Evolutionary conservation across 2,888 invertebrate genomes (phyloP).

Genomic region (Scaeva pyrastri): DNA sequence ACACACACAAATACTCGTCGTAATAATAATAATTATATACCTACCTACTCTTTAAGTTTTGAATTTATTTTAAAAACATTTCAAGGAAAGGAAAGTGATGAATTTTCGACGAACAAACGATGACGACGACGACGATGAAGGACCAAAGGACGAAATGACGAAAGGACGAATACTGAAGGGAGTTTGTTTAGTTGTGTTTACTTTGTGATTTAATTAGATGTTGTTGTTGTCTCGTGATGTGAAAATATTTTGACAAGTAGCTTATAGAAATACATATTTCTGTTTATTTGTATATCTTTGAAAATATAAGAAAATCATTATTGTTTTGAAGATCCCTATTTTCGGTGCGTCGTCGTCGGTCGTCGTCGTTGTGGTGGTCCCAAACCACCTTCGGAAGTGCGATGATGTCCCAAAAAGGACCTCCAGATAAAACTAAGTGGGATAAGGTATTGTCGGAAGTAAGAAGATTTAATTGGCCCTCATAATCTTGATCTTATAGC

Average conservation of each 20-base stretch:
- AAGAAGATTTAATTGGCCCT: neutral
- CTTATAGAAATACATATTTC: neutral
- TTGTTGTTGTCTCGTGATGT: neutral
- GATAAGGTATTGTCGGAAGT: neutral
- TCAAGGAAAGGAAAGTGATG: no score
- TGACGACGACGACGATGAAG: no score
- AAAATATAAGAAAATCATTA: neutral
- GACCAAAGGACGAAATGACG: no score
- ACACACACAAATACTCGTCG: no score
- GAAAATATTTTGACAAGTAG: neutral
- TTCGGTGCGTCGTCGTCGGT: no score
- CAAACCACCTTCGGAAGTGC: neutral
- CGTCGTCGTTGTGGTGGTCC: neutral
- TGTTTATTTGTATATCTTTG: neutral
- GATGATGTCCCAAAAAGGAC: neutral
- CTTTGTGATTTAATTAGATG: conserved; percentile 13
- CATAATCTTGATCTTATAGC: neutral
- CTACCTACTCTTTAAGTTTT: no score
- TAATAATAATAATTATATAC: no score
- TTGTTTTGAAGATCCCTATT: neutral
- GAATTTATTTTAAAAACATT: no score
- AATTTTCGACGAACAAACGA: no score
- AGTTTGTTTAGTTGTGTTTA: conserved; percentile 7
- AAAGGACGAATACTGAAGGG: neutral
- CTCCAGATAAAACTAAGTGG: neutral